A percentile compares a stretch with the other conserved stretches of the same genome.
phyloP scores from a whole-genome alignment of 1,140 invertebrate genomes.

The Scaptomyza pallida region DNA sequence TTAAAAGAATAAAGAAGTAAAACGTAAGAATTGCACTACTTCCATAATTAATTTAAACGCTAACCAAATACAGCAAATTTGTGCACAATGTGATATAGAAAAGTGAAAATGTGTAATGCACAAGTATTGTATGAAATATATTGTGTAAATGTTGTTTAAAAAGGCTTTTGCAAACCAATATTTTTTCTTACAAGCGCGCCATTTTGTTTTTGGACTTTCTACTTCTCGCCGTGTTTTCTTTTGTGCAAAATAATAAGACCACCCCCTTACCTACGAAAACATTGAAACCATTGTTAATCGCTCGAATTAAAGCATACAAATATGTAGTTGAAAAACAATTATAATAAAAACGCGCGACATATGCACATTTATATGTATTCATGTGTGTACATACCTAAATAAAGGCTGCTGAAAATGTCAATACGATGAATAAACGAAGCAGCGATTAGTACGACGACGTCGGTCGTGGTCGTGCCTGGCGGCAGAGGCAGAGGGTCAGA shows the following conservation, averaged over 20 bases:
- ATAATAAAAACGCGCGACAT: slow-evolving; percentile 44
- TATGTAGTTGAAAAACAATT: slow-evolving; percentile 7
- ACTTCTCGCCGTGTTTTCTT: slow-evolving; percentile 60
- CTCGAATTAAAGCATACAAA: background rate
- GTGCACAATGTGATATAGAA: slow-evolving; percentile 30
- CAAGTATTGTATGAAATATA: slow-evolving; percentile 7
- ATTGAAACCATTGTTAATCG: slow-evolving; percentile 5
- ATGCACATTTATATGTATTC: slow-evolving; percentile 23
- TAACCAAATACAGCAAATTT: slow-evolving; percentile 43
- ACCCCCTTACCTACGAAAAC: background rate
- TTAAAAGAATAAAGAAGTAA: slow-evolving; percentile 69
- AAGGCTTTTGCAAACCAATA: slow-evolving; percentile 48
- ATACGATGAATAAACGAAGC: slow-evolving; percentile 80
- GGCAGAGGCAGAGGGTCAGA: slow-evolving; percentile 49
- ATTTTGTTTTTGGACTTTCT: slow-evolving; percentile 76
- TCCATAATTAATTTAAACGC: slow-evolving; percentile 48
- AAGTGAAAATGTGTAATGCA: slow-evolving; percentile 12
- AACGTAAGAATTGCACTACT: slow-evolving; percentile 70
- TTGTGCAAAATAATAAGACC: slow-evolving; percentile 59
- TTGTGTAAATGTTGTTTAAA: background rate
- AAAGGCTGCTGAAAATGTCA: slow-evolving; percentile 79
- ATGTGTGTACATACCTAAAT: slow-evolving; percentile 55
- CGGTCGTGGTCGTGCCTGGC: slow-evolving; percentile 63
- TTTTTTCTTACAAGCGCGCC: slow-evolving; percentile 70
- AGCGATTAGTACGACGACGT: slow-evolving; percentile 78